These are phyloP conservation scores for Hirudinaria manillensis DNA, from an alignment of 2,888 invertebrate species.

Conservation along the genomic window DNA sequence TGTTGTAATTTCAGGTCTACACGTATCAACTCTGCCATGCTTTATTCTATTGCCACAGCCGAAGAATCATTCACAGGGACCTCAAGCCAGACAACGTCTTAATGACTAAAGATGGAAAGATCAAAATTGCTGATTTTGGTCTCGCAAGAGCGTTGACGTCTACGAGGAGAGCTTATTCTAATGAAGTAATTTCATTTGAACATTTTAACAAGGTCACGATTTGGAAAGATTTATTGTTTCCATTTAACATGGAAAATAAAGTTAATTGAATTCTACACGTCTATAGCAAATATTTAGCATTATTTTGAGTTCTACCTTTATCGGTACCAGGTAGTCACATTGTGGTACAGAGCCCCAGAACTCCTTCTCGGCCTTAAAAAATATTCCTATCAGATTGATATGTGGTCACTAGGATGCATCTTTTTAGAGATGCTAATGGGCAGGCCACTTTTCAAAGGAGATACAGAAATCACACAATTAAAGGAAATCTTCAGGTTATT, in stretches of 20 bases:
- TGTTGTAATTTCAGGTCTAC: conserved; percentile 62
- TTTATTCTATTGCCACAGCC: conserved; percentile 84
- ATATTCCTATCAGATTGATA: neutral
- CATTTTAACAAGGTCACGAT: neutral
- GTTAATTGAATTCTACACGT: neutral
- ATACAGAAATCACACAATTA: too few species aligned
- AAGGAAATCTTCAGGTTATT: too few species aligned
- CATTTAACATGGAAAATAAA: too few species aligned
- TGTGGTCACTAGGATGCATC: conserved; percentile 19
- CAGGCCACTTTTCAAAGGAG: neutral
- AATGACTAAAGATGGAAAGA: conserved; percentile 79
- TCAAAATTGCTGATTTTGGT: conserved; percentile 96
- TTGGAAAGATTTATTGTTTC: too few species aligned
- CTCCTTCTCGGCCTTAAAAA: conserved; percentile 14
- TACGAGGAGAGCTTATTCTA: neutral
- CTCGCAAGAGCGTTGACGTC: neutral
- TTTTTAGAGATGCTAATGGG: neutral
- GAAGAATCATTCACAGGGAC: conserved; percentile 83
- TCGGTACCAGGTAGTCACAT: neutral
- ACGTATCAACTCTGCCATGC: conserved; percentile 78
- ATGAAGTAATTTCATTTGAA: neutral
- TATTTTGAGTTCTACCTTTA: too few species aligned
- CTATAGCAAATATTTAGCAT: too few species aligned
- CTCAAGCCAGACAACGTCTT: conserved; percentile 93
- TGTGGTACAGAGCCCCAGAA: conserved; percentile 28